A percentile compares a stretch with the other conserved stretches of the same genome.
Conservation (phyloP, 2,888 invertebrate species). For the Melikaiella ostensackeni region DNA sequence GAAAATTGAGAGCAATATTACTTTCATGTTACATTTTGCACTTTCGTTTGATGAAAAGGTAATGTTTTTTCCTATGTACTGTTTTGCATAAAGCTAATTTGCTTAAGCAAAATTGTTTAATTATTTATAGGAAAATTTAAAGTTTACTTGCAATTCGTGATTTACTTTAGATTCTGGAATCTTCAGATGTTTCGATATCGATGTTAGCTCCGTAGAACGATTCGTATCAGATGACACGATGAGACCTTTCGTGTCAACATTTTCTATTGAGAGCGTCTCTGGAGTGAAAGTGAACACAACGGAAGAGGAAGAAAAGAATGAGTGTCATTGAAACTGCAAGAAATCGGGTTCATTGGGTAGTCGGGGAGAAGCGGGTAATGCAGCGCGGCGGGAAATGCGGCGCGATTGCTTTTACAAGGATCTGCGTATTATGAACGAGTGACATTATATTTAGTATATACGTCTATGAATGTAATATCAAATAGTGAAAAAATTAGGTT, state of each 20-base stretch:
- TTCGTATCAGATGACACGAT: constrained; percentile 2
- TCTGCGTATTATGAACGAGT: no score
- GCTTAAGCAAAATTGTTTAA: not conserved
- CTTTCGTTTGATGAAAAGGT: not conserved
- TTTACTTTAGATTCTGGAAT: not conserved
- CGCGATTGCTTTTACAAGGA: no score
- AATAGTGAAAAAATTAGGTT: no score
- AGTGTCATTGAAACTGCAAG: constrained; percentile 44
- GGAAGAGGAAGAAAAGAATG: constrained; percentile 44
- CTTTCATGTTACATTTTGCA: not conserved
- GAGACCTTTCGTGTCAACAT: constrained; percentile 42
- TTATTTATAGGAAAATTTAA: not conserved
- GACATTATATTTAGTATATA: no score
- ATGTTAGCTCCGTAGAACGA: not conserved
- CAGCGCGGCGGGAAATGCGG: no score
- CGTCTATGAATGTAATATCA: no score
- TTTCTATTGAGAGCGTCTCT: constrained; percentile 40
- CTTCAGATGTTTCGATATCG: not conserved
- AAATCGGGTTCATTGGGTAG: no score
- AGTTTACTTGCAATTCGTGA: not conserved
- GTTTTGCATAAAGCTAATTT: not conserved
- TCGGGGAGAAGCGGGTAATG: no score
- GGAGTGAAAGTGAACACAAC: constrained; percentile 48
- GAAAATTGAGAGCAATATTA: constrained; percentile 16
- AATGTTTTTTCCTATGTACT: not conserved